Percentiles rank a stretch among this genome's conserved stretches.
Evolutionary conservation across 1,140 invertebrate species (phyloP).

Genomic region (Plutomurus gul): DNA sequence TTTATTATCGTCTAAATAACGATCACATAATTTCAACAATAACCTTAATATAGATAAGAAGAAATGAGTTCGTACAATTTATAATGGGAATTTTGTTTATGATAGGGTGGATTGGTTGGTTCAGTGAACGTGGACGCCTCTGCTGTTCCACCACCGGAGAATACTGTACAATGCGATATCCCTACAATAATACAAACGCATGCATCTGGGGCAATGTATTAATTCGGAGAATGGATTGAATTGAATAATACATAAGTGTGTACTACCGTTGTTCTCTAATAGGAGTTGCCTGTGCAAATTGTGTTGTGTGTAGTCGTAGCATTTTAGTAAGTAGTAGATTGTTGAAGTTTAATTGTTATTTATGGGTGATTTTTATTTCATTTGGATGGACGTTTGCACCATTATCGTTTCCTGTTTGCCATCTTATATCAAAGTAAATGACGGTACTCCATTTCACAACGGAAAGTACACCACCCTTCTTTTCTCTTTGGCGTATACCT

Average conservation of each 20-base stretch:
- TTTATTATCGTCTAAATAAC: not conserved
- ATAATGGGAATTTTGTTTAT: not conserved
- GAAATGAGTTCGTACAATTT: not conserved
- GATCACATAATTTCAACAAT: not conserved
- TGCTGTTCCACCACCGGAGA: too few relatives aligned
- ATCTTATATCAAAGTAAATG: conserved; percentile 46
- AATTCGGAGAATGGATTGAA: too few relatives aligned
- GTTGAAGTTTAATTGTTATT: conserved; percentile 50
- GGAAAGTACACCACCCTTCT: conserved; percentile 37
- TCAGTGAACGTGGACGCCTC: too few relatives aligned
- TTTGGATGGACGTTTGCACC: conserved; percentile 46
- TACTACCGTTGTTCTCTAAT: not conserved
- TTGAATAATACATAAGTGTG: too few relatives aligned
- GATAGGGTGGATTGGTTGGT: not conserved
- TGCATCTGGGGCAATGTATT: too few relatives aligned
- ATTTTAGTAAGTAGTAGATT: conserved; percentile 19
- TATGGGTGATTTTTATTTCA: conserved; percentile 51
- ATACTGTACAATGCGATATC: too few relatives aligned
- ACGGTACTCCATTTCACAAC: conserved; percentile 45
- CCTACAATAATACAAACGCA: too few relatives aligned
- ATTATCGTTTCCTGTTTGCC: conserved; percentile 49
- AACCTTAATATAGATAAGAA: not conserved
- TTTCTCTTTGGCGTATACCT: not conserved
- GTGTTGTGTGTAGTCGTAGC: not conserved
- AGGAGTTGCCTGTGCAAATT: not conserved